A percentile compares a stretch with the other conserved stretches of the same genome.
phyloP scores from a whole-genome alignment of 2,888 invertebrate species.

The Muschampia plurimacula region DNA sequence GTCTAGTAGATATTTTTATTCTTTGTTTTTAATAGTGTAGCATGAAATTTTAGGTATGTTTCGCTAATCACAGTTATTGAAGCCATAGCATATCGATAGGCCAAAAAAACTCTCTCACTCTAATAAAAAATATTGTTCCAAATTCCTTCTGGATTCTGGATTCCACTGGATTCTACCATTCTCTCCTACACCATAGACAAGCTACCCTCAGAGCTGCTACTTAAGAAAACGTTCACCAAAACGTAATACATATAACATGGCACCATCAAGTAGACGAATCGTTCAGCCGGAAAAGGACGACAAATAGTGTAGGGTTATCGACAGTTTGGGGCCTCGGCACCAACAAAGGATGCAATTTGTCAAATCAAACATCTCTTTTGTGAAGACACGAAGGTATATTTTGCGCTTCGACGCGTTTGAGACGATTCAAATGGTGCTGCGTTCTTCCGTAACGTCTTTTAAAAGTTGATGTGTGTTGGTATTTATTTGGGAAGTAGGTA shows the following conservation, averaged over 20 bases:
- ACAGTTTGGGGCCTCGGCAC: conserved; percentile 55
- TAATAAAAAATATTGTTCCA: too few relatives aligned
- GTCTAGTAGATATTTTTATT: too few relatives aligned
- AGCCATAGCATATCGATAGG: too few relatives aligned
- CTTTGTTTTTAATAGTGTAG: too few relatives aligned
- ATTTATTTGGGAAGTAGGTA: background rate
- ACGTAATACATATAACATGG: conserved; percentile 6
- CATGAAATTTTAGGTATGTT: too few relatives aligned
- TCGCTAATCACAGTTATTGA: too few relatives aligned
- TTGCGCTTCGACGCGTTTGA: conserved; percentile 30
- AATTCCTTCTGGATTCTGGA: too few relatives aligned
- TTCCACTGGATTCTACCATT: too few relatives aligned
- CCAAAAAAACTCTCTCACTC: too few relatives aligned
- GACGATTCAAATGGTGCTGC: background rate
- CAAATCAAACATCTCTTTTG: conserved; percentile 70
- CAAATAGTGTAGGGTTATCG: conserved; percentile 74
- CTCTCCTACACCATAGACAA: too few relatives aligned
- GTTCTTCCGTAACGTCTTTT: background rate
- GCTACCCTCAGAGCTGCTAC: background rate
- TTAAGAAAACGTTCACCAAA: background rate
- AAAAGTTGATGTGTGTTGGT: background rate
- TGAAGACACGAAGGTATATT: conserved; percentile 26
- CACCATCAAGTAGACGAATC: conserved; percentile 54
- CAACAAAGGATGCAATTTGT: conserved; percentile 80
- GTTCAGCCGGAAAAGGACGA: conserved; percentile 60